phyloP scores from a whole-genome alignment of 2,797 vertebrate genomes.

The Mycteria americana region DNA sequence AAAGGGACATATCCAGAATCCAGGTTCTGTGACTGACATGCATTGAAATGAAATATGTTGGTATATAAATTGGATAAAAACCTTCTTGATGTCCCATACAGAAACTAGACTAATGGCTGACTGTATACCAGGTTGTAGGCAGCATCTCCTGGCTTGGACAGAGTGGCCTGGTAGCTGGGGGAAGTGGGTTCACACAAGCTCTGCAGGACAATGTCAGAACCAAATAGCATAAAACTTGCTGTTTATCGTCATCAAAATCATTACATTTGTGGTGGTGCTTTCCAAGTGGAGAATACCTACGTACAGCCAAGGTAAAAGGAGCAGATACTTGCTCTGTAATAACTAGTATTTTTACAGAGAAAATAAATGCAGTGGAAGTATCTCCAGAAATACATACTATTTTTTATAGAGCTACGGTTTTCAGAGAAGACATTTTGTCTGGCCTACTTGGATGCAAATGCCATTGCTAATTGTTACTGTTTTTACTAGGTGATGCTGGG shows the following conservation, averaged over 20 bases:
- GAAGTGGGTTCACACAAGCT: accelerated
- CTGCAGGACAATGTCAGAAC: background rate
- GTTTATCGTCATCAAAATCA: background rate
- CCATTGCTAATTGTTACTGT: background rate
- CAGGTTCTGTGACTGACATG: background rate
- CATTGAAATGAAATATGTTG: background rate
- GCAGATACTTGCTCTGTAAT: background rate
- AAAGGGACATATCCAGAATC: background rate
- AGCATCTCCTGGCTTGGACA: background rate
- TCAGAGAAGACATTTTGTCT: background rate
- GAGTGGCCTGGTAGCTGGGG: background rate
- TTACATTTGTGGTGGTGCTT: background rate
- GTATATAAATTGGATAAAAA: background rate
- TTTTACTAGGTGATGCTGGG: background rate
- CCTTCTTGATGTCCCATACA: background rate
- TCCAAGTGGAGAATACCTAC: background rate
- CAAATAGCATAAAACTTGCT: background rate
- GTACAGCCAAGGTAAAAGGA: background rate
- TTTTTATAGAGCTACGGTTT: background rate
- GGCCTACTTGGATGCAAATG: background rate
- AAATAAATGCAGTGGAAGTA: background rate
- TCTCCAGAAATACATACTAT: background rate
- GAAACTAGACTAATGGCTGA: background rate
- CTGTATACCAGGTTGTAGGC: background rate
- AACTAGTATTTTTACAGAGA: background rate